Conservation (phyloP, 2,113 vertebrate genomes). For the Melanocharis versteri region DNA sequence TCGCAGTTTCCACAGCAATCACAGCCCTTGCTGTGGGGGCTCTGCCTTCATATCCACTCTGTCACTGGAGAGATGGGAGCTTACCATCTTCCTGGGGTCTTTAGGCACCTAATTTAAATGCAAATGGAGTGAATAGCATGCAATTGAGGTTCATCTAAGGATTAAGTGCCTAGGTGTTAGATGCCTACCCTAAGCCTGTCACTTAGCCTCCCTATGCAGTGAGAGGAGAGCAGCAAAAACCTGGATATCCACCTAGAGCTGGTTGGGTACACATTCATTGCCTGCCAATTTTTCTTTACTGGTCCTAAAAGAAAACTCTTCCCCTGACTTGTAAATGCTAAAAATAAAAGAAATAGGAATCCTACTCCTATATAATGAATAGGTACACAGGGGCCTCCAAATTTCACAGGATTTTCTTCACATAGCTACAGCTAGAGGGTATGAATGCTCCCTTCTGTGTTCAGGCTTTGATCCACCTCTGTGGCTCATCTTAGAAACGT, state of each 20-base stretch:
- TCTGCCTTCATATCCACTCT: neutral
- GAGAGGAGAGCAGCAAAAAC: neutral
- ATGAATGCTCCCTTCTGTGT: neutral
- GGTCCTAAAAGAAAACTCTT: neutral
- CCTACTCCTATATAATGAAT: neutral
- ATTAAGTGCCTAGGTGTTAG: neutral
- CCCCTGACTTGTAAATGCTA: neutral
- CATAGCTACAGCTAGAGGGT: neutral
- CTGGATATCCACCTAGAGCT: neutral
- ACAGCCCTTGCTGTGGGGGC: neutral
- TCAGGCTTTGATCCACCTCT: neutral
- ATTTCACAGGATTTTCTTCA: constrained; percentile 6
- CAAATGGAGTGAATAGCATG: neutral
- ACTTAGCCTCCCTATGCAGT: neutral
- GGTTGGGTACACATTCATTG: neutral
- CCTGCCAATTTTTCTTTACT: neutral
- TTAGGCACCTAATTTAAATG: neutral
- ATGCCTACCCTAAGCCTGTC: neutral
- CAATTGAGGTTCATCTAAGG: neutral
- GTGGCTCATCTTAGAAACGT: neutral
- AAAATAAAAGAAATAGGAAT: neutral
- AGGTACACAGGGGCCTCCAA: neutral
- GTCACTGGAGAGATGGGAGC: neutral
- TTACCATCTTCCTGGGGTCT: neutral
- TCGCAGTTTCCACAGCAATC: neutral